Conservation (phyloP, 1,140 invertebrate species). For the Heliothis virescens region DNA sequence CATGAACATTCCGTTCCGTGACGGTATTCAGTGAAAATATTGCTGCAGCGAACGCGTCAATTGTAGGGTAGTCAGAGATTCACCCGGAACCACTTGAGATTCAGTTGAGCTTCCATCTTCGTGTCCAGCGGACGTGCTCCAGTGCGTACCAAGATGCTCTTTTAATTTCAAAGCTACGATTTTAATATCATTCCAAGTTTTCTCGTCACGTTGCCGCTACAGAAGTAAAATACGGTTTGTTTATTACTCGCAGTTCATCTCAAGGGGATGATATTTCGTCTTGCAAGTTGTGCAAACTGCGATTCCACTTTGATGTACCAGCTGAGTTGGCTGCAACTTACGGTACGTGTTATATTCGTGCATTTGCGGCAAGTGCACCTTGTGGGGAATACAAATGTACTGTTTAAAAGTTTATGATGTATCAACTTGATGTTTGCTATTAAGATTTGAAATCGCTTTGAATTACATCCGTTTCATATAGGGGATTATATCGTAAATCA, state of each 20-base stretch:
- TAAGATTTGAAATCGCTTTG: neutral
- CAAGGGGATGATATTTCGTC: slow-evolving; percentile 29
- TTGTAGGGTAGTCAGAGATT: slow-evolving; percentile 54
- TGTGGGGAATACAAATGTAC: neutral
- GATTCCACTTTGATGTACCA: slow-evolving; percentile 13
- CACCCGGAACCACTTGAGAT: slow-evolving; percentile 26
- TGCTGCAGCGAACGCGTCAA: slow-evolving; percentile 52
- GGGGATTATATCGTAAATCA: too few relatives aligned
- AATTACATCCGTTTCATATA: neutral
- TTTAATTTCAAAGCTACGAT: neutral
- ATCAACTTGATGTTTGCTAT: neutral
- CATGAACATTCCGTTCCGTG: slow-evolving; percentile 56
- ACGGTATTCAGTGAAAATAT: slow-evolving; percentile 61
- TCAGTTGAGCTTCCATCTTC: slow-evolving; percentile 57
- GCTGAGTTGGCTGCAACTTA: slow-evolving; percentile 7
- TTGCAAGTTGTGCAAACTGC: slow-evolving; percentile 5
- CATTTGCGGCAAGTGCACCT: neutral
- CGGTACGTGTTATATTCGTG: neutral
- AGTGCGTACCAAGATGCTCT: slow-evolving; percentile 10
- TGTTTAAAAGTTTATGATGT: neutral
- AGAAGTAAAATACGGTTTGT: slow-evolving; percentile 36
- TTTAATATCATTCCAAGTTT: slow-evolving; percentile 12
- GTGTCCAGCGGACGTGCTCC: slow-evolving; percentile 33
- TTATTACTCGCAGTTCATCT: slow-evolving; percentile 35
- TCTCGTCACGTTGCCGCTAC: neutral